Evolutionary conservation across 2,888 invertebrate genomes (phyloP).

Genomic region (Clivina fossor): DNA sequence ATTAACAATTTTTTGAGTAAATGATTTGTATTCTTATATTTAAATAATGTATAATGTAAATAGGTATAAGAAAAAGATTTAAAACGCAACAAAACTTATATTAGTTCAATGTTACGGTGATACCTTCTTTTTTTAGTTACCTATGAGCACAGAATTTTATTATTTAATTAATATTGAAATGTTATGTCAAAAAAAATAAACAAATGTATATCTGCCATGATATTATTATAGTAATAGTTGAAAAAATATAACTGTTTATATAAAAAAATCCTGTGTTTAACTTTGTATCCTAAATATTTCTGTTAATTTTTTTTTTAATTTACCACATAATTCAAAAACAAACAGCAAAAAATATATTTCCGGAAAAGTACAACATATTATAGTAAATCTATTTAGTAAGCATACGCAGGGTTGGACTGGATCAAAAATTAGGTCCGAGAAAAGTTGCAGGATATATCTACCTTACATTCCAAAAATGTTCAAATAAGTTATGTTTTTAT

Average conservation of each 20-base stretch:
- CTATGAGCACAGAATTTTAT: slow-evolving; percentile 31
- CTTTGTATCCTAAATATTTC: too few relatives aligned
- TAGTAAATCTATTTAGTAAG: too few relatives aligned
- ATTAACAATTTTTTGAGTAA: slow-evolving; percentile 24
- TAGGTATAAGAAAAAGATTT: too few relatives aligned
- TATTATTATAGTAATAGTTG: slow-evolving; percentile 26
- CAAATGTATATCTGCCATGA: slow-evolving; percentile 34
- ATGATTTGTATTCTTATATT: slow-evolving; percentile 31
- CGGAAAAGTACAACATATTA: too few relatives aligned
- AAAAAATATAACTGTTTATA: slow-evolving; percentile 33
- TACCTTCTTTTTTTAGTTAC: slow-evolving; percentile 32
- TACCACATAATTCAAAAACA: too few relatives aligned
- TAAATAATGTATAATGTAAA: slow-evolving; percentile 27
- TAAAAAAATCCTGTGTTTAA: slow-evolving; percentile 8
- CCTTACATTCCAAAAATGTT: too few relatives aligned
- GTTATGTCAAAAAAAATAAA: slow-evolving; percentile 34
- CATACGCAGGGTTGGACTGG: too few relatives aligned
- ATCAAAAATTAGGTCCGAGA: too few relatives aligned
- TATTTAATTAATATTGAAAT: slow-evolving; percentile 30
- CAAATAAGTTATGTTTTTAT: too few relatives aligned
- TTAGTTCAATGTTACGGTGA: slow-evolving; percentile 31
- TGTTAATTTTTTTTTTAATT: too few relatives aligned
- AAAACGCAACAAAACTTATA: slow-evolving; percentile 32
- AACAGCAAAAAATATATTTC: too few relatives aligned
- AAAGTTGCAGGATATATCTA: too few relatives aligned